Base-by-base conservation (phyloP, 2,888 invertebrate species). In the Drosophila aldrichi region DNA sequence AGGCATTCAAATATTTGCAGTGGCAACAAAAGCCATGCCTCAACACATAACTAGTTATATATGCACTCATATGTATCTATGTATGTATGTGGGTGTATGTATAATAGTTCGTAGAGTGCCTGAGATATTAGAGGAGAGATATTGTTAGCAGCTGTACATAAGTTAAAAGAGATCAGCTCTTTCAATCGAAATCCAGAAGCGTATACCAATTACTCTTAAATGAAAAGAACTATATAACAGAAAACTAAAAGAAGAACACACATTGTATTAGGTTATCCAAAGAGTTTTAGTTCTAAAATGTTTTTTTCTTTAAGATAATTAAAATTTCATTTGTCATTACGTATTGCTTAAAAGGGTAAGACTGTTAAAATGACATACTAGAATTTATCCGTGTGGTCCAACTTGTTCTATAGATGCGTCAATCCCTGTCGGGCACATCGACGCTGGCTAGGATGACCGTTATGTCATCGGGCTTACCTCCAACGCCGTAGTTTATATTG, bases 381-480 rank as follows among this genome's bases (percentile, higher is more conserved):
- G 51, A 36, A 52, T 34, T 52, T 22, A 8, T 16, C 2, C 2
- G 2, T 16, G 2, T 1, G 20, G 2, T 18, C 20, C 20, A 16
- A 51, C 3, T 6, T 6, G 18, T 36, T 52, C 9, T 12, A 4
- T 2, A 12, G 14, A 14, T 49, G 18, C 34, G 49, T 58, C 22
- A 58, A 2, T 57, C 9, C 14, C 10, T 32, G 14, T 25, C 22
- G 4, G 69, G n/a, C 14, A 65, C 36, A 9, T 71, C 70, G 7
- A 84, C 82, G 25, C 68, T 79, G 70, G 89, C 88, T 55, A 85
- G 44, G 29, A 85, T 77, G 8, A 85, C 70, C 7, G 89, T 89
- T 2, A 87, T 85, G 16, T 85, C 84, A 54, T 89, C 84, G 7
- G 82, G 84, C 10, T 84, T 85, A 2, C 84, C 84, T 3, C 84